Conservation (phyloP, 2,888 invertebrate species). For the Palloptera scutellata region DNA sequence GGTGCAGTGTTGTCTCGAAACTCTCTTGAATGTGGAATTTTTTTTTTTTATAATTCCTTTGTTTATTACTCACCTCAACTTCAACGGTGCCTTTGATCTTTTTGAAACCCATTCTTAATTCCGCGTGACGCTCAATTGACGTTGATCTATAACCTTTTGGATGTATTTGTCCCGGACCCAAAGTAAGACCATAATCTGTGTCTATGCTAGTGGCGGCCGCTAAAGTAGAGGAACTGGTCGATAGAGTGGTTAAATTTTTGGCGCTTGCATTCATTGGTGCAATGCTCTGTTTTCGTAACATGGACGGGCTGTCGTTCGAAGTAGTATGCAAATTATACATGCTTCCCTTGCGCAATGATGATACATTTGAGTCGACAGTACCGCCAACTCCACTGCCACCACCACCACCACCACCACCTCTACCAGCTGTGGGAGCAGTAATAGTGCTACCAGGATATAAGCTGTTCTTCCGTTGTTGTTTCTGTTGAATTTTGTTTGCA, state of each 20-base stretch:
- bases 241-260: conserved; percentile 37
- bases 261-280: conserved; percentile 40
- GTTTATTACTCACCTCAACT: conserved; percentile 71
- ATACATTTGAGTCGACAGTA: conserved; percentile 22
- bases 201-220: conserved; percentile 47
- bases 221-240: conserved; percentile 44
- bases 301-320: conserved; percentile 37
- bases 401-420: not conserved
- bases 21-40: too few relatives aligned
- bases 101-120: conserved; percentile 86
- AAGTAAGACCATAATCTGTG: conserved; percentile 71
- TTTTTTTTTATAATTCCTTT: too few relatives aligned
- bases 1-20: too few relatives aligned
- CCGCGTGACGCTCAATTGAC: conserved; percentile 74
- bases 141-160: conserved; percentile 77
- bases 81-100: conserved; percentile 92
- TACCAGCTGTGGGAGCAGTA: not conserved
- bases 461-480: conserved; percentile 42
- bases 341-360: conserved; percentile 48
- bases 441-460: conserved; percentile 29
- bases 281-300: conserved; percentile 53
- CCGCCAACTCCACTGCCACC: conserved; percentile 20
- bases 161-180: conserved; percentile 84
- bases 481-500: conserved; percentile 24
- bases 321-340: conserved; percentile 44